A percentile compares a stretch with the other conserved stretches of the same genome.
phyloP scores from a whole-genome alignment of 2,797 vertebrate genomes.

The Lepilemur ruficaudatus region DNA sequence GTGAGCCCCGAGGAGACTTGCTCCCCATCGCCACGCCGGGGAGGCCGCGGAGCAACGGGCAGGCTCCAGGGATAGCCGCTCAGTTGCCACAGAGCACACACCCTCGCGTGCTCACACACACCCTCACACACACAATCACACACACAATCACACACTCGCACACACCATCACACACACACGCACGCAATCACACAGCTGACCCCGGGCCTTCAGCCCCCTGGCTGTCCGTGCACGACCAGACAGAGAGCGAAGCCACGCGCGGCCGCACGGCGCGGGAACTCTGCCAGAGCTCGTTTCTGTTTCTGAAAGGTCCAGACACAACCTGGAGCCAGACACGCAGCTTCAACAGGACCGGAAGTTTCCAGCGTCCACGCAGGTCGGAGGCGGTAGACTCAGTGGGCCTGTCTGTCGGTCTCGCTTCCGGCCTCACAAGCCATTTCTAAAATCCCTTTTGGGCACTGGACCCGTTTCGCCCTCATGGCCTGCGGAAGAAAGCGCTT shows the following conservation, averaged over 20 bases:
- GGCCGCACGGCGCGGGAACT: not conserved
- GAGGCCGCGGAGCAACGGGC: no score
- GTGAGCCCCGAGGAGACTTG: not conserved
- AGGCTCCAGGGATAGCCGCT: rapidly evolving
- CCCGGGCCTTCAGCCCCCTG: rapidly evolving
- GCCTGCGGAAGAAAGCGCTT: not conserved
- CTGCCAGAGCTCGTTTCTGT: not conserved
- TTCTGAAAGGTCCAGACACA: not conserved
- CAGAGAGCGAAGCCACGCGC: rapidly evolving
- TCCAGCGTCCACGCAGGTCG: rapidly evolving
- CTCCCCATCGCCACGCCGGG: not conserved
- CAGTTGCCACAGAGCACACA: not conserved
- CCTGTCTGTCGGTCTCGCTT: not conserved
- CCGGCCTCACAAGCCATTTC: not conserved
- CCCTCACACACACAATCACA: no score
- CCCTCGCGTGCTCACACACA: rapidly evolving
- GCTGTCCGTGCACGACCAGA: not conserved
- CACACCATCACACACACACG: no score
- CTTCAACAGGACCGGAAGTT: not conserved
- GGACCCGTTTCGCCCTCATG: rapidly evolving
- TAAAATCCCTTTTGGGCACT: not conserved
- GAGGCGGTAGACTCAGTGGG: not conserved
- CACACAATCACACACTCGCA: no score
- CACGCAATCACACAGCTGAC: not conserved
- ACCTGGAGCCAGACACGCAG: not conserved